These are phyloP conservation scores for Reticulitermes lucifugus DNA, from an alignment of 2,888 invertebrate genomes.

Conservation along the genomic window DNA sequence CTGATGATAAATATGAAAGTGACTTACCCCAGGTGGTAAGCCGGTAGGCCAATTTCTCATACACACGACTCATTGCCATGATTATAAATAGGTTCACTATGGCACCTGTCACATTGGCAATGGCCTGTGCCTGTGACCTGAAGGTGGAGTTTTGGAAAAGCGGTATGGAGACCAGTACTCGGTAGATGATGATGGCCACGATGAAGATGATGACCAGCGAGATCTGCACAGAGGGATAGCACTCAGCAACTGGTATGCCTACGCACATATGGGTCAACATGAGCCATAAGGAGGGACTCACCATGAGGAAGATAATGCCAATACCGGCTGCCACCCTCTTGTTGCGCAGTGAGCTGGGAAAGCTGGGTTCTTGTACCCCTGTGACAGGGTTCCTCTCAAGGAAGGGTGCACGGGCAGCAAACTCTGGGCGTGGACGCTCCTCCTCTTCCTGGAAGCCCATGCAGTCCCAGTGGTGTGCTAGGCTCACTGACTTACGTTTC, in stretches of 20 bases:
- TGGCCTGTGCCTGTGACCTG: slow-evolving; percentile 63
- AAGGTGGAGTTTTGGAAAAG: slow-evolving; percentile 65
- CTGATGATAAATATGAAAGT: not conserved
- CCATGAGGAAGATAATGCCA: slow-evolving; percentile 68
- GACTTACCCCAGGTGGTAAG: slow-evolving; percentile 68
- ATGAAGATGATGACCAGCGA: slow-evolving; percentile 68
- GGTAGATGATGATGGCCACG: slow-evolving; percentile 68
- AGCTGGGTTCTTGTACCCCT: slow-evolving; percentile 67
- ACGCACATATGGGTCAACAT: not conserved
- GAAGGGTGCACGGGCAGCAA: slow-evolving; percentile 66
- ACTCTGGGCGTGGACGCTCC: slow-evolving; percentile 69
- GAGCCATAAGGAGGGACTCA: slow-evolving; percentile 54
- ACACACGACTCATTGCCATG: slow-evolving; percentile 67
- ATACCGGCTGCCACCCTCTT: slow-evolving; percentile 67
- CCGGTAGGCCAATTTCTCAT: slow-evolving; percentile 67
- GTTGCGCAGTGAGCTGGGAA: slow-evolving; percentile 63
- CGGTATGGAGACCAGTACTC: slow-evolving; percentile 67
- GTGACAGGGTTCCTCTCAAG: slow-evolving; percentile 68
- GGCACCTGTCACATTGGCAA: slow-evolving; percentile 67
- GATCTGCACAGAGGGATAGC: slow-evolving; percentile 61
- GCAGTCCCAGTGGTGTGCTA: slow-evolving; percentile 70
- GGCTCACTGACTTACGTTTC: slow-evolving; percentile 68
- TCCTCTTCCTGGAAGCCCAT: slow-evolving; percentile 69
- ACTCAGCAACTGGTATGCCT: not conserved
- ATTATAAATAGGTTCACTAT: slow-evolving; percentile 68